Percentiles rank a stretch among this genome's conserved stretches.
phyloP scores from a whole-genome alignment of 1,140 invertebrate genomes.

The Brachionus manjavacas region DNA sequence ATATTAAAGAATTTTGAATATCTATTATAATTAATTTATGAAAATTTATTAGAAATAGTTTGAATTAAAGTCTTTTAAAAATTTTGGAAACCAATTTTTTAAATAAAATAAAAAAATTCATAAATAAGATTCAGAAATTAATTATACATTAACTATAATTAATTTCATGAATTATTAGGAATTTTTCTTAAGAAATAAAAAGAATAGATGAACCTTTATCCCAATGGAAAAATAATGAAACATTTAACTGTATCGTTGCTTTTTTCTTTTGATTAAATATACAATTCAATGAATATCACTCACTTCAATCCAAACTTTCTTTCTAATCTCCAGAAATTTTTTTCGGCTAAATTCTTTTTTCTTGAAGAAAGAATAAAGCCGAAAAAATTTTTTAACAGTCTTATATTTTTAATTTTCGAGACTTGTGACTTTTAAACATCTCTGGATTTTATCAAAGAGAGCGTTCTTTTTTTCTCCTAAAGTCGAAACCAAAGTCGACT shows the following conservation, averaged over 20 bases:
- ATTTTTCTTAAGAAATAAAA: background rate
- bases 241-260: background rate
- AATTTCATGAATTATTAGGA: background rate
- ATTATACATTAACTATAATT: background rate
- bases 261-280: background rate
- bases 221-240: background rate
- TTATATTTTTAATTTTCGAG: no score
- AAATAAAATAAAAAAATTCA: background rate
- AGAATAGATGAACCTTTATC: background rate
- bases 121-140: background rate
- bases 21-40: background rate
- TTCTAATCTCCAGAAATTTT: background rate
- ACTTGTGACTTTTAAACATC: no score
- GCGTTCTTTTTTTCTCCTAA: no score
- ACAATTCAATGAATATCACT: background rate
- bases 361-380: background rate
- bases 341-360: no score
- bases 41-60: background rate
- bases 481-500: no score
- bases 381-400: background rate
- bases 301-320: background rate
- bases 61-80: background rate
- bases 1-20: background rate
- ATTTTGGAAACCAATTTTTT: background rate
- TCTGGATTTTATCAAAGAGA: no score